Evolutionary conservation across 2,797 vertebrate species (phyloP).

Genomic region (Setipinna tenuifilis): DNA sequence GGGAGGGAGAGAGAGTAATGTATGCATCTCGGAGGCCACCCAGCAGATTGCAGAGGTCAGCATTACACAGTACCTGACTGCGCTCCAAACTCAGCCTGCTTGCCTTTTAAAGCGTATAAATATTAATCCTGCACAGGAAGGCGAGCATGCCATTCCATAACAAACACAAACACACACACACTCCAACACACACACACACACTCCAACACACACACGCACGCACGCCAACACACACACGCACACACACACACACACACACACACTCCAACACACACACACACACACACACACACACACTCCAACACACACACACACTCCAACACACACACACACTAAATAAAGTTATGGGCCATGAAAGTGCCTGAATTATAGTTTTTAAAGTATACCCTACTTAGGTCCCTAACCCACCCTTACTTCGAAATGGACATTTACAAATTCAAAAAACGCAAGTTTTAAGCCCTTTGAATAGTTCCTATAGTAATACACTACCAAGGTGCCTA

Average conservation of each 20-base stretch:
- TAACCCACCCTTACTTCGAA: no score
- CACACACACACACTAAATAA: not conserved
- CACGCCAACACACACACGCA: not conserved
- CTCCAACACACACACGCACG: not conserved
- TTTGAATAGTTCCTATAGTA: no score
- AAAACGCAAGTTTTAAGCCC: no score
- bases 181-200: not conserved
- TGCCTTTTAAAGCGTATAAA: not conserved
- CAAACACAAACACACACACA: not conserved
- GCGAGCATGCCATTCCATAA: not conserved
- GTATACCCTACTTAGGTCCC: no score
- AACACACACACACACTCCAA: not conserved
- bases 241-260: not conserved
- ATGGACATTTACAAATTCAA: no score
- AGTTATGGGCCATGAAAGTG: no score
- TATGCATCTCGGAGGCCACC: not conserved
- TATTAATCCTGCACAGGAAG: not conserved
- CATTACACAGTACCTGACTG: not conserved
- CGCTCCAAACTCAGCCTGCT: not conserved
- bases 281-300: not conserved
- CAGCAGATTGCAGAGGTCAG: constrained; percentile 9
- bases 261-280: not conserved
- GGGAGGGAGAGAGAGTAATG: not conserved
- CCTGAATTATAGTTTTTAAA: no score
- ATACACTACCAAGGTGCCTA: no score